Evolutionary conservation across 2,113 vertebrate species (phyloP), one percentile per base, ranked within the genome.

Genomic region (Nycticebus coucang): DNA sequence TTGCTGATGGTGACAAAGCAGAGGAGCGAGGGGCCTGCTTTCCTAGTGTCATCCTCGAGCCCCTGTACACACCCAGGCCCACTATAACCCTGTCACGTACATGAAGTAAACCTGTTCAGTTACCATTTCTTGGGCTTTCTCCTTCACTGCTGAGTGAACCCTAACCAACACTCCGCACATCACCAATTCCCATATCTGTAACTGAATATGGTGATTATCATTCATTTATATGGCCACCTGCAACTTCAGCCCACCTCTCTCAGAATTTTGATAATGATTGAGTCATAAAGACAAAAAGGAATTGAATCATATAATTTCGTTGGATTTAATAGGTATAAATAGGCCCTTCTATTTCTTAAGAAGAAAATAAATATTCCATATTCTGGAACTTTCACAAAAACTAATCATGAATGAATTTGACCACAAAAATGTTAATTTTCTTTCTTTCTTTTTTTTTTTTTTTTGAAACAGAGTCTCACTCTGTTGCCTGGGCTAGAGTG

Each of bases 361-460:
- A 84, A 83, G 10, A 69, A 30, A 83, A 93, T 64, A 87, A 81
- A 66, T 87, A 69, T 78, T 84, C 87, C 80, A 59, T 28, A 78
- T 57, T 69, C 50, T 91, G 9, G 10, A 93, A 69, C 15, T 89
- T 95, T 91, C 60, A 53, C 60, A 85, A 91, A 78, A 87, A 79
- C 11, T 66, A 5, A 69, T 86, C 21, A 33, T 45, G 50, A 95
- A 41, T 95, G 41, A 41, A 41, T 41, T 89, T 83, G 26, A 69
- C 64, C 19, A 57, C 22, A 72, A 60, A 83, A 87, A 82, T 78
- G 15, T 13, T 95, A 60, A 93, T 41, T 41, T 41, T 41, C 5
- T 41, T 41, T 41, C 5, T 41, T 41, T 41, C 5, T 41, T 41
- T 41, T 41, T 41, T 41, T 41, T 41, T 41, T 41, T 41, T 41